These are phyloP conservation scores for Engystomops pustulosus DNA, from an alignment of 2,113 vertebrate species.

Conservation along the genomic window DNA sequence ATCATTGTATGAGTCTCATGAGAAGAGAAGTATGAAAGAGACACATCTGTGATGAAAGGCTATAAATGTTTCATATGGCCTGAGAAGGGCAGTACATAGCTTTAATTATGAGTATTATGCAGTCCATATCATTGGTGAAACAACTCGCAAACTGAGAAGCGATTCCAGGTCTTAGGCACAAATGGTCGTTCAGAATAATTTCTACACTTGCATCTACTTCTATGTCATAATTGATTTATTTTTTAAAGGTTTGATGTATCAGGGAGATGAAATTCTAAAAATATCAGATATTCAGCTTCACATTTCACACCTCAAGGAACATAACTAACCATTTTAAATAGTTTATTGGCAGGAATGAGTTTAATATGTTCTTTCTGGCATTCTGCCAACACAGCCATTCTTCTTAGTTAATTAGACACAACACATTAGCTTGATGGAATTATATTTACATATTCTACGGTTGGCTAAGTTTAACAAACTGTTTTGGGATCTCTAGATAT, in stretches of 20 bases:
- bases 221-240: neutral
- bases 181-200: too few species aligned
- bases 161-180: too few species aligned
- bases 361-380: slow-evolving; percentile 14
- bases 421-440: neutral
- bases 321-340: slow-evolving; percentile 17
- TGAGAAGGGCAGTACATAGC: too few species aligned
- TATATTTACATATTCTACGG: slow-evolving; percentile 30
- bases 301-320: neutral
- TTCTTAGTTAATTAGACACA: slow-evolving; percentile 30
- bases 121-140: too few species aligned
- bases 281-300: neutral
- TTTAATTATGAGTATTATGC: too few species aligned
- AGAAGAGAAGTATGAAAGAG: too few species aligned
- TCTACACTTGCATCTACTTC: too few species aligned
- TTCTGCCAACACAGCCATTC: slow-evolving; percentile 5
- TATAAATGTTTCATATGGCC: too few species aligned
- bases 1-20: too few species aligned
- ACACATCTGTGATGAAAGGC: too few species aligned
- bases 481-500: neutral
- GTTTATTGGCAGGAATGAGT: neutral
- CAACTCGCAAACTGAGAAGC: too few species aligned
- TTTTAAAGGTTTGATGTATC: neutral
- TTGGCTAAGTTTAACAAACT: neutral
- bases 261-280: too few species aligned